These are phyloP conservation scores for Pseudomyrmex gracilis DNA, from an alignment of 1,140 invertebrate species.

Conservation along the genomic window DNA sequence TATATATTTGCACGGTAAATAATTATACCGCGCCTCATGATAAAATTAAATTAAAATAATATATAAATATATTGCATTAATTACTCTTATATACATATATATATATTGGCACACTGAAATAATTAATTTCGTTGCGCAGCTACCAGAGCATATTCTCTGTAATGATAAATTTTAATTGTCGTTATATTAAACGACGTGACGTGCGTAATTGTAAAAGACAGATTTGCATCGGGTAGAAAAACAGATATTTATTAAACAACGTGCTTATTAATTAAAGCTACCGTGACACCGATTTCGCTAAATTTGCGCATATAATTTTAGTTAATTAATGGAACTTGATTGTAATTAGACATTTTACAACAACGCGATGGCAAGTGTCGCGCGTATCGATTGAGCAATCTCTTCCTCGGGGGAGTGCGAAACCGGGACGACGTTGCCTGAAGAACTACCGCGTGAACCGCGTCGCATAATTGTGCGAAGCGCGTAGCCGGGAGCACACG, in stretches of 20 bases:
- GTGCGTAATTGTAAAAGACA: neutral
- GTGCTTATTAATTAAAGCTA: neutral
- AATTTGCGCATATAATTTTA: conserved; percentile 37
- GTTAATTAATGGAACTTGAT: too few relatives aligned
- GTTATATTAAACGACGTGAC: neutral
- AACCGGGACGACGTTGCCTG: conserved; percentile 11
- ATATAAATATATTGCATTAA: neutral
- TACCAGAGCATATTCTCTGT: neutral
- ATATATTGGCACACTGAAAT: conserved; percentile 2
- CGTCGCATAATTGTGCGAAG: conserved; percentile 34
- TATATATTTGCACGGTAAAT: neutral
- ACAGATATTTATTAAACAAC: conserved; percentile 28
- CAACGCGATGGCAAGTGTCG: neutral
- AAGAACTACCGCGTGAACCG: conserved; percentile 15
- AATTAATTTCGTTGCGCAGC: neutral
- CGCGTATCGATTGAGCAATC: conserved; percentile 40
- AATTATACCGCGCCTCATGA: neutral
- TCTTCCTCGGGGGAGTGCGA: too few relatives aligned
- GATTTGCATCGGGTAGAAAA: conserved; percentile 4
- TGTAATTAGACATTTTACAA: neutral
- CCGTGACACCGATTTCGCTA: neutral
- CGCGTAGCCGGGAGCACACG: neutral
- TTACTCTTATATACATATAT: neutral
- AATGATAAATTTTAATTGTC: conserved; percentile 29
- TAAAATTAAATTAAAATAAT: neutral